These are phyloP conservation scores for Beris morrisii DNA, from an alignment of 2,888 invertebrate genomes.

Conservation along the genomic window DNA sequence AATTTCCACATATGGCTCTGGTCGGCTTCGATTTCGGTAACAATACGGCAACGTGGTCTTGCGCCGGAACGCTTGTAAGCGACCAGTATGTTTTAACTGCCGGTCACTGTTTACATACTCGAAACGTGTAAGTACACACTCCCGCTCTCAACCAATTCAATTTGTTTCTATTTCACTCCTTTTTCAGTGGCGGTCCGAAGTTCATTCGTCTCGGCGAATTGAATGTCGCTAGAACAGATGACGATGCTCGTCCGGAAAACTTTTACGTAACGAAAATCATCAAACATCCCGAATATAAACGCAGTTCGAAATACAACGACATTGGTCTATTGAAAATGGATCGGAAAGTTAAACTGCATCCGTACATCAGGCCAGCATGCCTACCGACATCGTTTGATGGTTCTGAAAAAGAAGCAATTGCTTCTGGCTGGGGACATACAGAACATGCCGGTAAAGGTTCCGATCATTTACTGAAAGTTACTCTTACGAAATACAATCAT, in stretches of 20 bases:
- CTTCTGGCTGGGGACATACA: conserved; percentile 58
- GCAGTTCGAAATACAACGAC: conserved; percentile 44
- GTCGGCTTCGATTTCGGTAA: conserved; percentile 3
- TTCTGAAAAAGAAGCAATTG: conserved; percentile 50
- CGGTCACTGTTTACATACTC: conserved; percentile 8
- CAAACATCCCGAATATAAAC: conserved; percentile 54
- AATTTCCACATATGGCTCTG: conserved; percentile 54
- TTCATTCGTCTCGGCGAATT: conserved; percentile 50
- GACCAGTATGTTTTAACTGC: conserved; percentile 20
- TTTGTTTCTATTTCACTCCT: too few species aligned
- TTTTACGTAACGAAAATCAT: conserved; percentile 45
- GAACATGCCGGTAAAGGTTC: conserved; percentile 46
- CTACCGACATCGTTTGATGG: conserved; percentile 42
- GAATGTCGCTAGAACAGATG: conserved; percentile 45
- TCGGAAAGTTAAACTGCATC: conserved; percentile 12
- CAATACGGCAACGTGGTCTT: conserved; percentile 13
- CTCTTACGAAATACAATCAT: conserved; percentile 44
- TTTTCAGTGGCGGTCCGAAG: conserved; percentile 45
- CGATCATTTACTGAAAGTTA: conserved; percentile 56
- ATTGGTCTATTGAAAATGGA: conserved; percentile 28
- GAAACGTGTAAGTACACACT: background rate
- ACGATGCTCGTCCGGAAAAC: conserved; percentile 50
- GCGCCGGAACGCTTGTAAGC: conserved; percentile 23
- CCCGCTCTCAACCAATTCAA: too few species aligned
- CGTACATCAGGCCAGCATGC: conserved; percentile 55